phyloP scores from a whole-genome alignment of 1,140 invertebrate genomes.

The Arion vulgaris region DNA sequence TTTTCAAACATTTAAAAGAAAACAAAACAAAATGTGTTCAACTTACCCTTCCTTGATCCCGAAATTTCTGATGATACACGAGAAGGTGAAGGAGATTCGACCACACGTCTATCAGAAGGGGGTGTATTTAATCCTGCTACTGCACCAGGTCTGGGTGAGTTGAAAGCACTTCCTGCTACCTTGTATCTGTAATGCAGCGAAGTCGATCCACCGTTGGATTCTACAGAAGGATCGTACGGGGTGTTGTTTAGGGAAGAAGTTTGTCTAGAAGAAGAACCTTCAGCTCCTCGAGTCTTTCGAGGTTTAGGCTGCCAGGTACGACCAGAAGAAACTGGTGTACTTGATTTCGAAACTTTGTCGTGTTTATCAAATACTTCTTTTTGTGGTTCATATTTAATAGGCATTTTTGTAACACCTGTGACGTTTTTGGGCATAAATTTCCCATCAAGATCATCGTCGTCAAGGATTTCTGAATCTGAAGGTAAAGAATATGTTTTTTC shows the following conservation, averaged over 20 bases:
- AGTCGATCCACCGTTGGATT: not conserved
- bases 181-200: conserved; percentile 18
- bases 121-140: conserved; percentile 25
- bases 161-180: conserved; percentile 36
- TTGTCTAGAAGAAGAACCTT: not conserved
- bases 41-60: not conserved
- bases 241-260: not conserved
- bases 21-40: not conserved
- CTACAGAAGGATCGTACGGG: not conserved
- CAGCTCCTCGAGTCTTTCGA: not conserved
- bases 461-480: not conserved
- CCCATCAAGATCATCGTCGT: too few relatives aligned
- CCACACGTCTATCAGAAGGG: conserved; percentile 7
- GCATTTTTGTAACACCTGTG: not conserved
- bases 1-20: too few relatives aligned
- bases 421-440: not conserved
- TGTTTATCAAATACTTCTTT: not conserved
- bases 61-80: not conserved
- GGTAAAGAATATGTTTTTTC: not conserved
- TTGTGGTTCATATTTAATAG: not conserved
- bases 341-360: not conserved
- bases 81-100: not conserved
- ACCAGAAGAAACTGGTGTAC: not conserved
- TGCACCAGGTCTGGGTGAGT: conserved; percentile 4
- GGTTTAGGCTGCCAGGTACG: conserved; percentile 37